phyloP scores from a whole-genome alignment of 2,888 invertebrate genomes.

The Incurvaria masculella region DNA sequence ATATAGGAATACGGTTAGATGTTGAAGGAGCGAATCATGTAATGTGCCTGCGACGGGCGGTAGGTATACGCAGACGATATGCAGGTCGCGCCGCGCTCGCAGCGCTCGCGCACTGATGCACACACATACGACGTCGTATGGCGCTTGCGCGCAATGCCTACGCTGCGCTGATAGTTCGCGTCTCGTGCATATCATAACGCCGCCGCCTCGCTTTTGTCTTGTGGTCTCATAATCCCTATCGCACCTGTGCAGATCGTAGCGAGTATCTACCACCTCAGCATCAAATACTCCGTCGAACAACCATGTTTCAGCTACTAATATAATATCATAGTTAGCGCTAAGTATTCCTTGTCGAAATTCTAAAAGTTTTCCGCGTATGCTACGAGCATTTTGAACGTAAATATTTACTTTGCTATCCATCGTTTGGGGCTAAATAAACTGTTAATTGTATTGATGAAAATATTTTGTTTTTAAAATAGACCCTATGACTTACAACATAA shows the following conservation, averaged over 20 bases:
- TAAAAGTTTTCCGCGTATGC: background rate
- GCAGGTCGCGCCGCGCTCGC: background rate
- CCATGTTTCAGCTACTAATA: background rate
- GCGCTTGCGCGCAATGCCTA: background rate
- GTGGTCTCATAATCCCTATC: background rate
- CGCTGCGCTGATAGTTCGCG: background rate
- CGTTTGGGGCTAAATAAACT: no score
- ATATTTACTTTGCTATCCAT: no score
- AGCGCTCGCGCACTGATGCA: background rate
- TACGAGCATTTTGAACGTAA: background rate
- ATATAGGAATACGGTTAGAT: background rate
- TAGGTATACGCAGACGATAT: background rate
- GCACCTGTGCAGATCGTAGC: background rate
- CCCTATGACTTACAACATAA: no score
- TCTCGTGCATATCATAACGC: no score
- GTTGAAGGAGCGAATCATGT: background rate
- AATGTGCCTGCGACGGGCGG: background rate
- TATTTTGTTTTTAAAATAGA: no score
- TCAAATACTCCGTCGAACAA: background rate
- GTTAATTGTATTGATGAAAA: no score
- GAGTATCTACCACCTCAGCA: background rate
- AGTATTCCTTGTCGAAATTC: background rate
- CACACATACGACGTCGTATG: background rate
- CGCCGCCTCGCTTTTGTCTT: background rate
- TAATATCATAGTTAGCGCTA: background rate